phyloP scores from a whole-genome alignment of 2,797 vertebrate genomes.

The Euphonia xanthogaster region DNA sequence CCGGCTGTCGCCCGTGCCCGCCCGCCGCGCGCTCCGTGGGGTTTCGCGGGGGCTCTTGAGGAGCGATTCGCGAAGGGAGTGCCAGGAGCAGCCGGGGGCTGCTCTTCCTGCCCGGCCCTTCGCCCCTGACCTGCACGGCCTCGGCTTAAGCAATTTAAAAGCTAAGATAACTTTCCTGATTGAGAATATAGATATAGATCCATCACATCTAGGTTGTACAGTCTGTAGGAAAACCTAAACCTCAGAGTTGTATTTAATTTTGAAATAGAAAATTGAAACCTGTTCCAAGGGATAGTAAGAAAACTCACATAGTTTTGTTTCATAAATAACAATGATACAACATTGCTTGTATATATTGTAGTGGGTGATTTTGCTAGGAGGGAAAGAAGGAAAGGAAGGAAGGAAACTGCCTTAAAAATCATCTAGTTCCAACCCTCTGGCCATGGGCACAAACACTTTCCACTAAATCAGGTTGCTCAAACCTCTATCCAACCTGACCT shows the following conservation, averaged over 20 bases:
- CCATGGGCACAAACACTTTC: neutral
- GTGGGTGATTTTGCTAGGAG: no score
- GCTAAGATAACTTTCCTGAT: neutral
- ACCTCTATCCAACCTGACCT: neutral
- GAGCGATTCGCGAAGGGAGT: no score
- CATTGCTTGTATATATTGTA: no score
- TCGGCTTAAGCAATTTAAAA: neutral
- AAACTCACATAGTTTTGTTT: neutral
- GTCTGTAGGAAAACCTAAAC: neutral
- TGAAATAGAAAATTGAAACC: neutral
- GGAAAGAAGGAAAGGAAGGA: no score
- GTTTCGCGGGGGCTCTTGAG: no score
- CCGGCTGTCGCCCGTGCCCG: conserved; percentile 3
- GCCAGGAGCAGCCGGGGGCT: no score
- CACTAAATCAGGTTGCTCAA: neutral
- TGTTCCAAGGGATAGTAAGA: neutral
- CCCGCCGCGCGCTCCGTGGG: no score
- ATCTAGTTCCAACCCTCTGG: neutral
- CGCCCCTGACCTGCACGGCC: no score
- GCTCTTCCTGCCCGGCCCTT: no score
- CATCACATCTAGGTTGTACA: neutral
- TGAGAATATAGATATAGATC: neutral
- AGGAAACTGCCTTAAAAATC: no score
- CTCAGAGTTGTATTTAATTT: neutral
- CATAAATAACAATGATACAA: neutral